Evolutionary conservation across 2,888 invertebrate genomes (phyloP), one percentile per base, ranked within the genome.

Genomic region (Troides oblongomaculatus): DNA sequence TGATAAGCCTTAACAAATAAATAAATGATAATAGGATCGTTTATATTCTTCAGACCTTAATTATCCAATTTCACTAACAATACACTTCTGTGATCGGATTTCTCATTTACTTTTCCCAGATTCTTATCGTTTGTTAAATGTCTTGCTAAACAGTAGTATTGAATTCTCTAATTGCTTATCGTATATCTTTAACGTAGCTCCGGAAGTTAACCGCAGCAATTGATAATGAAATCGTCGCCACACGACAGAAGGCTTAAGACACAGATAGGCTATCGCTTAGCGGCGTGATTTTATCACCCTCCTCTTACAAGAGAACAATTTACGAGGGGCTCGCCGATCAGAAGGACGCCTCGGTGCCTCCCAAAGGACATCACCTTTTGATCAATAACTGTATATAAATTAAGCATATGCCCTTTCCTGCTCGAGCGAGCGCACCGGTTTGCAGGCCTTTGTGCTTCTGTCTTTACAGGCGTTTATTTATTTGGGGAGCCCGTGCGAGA

Each of bases 321-420:
- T 85, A 83, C 77, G 78, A 80, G 83, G 84, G 84, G 81, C 84
- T 80, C 84, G 81, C 80, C 81, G 84, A 82, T 81, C 80, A 77
- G 78, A 76, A 79, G 80, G 81, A 86, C 88, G 91, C 86, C 83
- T 85, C 85, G 84, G 80, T 91, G 92, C 83, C 79, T 87, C 79
- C 87, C 86, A 92, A 92, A 91, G 91, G 92, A 88, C 85, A 80
- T 81, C 84, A 87, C 88, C 92, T 90, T 92, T 92, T 92, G 92
- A 92, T 92, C 92, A 92, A 91, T 91, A 92, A 90, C 88, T 92
- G 91, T 92, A 92, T 88, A 91, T 90, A 91, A 92, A 91, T 92
- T 91, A 89, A 88, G 86, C 92, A 92, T 89, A 90, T 92, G 92
- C 87, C 90, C 89, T 87, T 90, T 86, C 80, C 81, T 88, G 92